Conservation (phyloP, 2,113 vertebrate species). For the Laterallus jamaicensis region DNA sequence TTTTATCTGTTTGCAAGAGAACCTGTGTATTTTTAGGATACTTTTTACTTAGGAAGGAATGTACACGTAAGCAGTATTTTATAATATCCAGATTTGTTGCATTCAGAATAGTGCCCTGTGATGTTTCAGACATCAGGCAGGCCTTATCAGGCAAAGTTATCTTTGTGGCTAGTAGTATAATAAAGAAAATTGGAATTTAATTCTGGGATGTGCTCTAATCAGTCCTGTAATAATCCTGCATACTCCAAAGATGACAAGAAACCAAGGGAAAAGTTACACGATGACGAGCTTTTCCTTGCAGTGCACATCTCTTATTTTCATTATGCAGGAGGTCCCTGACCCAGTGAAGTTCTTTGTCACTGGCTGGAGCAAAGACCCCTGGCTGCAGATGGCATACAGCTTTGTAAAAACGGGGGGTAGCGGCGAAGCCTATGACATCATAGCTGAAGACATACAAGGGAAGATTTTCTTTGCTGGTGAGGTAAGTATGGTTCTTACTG, state of each 20-base stretch:
- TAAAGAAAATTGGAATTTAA: not conserved
- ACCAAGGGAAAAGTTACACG: not conserved
- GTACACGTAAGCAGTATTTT: not conserved
- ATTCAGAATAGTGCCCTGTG: not conserved
- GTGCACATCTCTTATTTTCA: not conserved
- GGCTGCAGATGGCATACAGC: constrained; percentile 98
- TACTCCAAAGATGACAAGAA: not conserved
- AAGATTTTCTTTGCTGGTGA: constrained; percentile 95
- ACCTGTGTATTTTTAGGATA: not conserved
- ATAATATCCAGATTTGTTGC: not conserved
- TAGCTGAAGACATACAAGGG: constrained; percentile 94
- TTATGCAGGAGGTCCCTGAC: constrained; percentile 88
- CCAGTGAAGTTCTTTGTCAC: constrained; percentile 90
- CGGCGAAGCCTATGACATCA: constrained; percentile 93
- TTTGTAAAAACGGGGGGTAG: constrained; percentile 96
- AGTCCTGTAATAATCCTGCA: not conserved
- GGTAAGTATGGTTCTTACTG: constrained; percentile 69
- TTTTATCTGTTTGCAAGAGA: not conserved
- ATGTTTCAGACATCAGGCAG: not conserved
- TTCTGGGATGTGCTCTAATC: not conserved
- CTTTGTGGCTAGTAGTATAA: not conserved
- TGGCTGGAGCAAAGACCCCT: constrained; percentile 89
- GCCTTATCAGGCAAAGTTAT: not conserved
- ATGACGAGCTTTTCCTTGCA: not conserved
- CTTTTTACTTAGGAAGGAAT: not conserved